A percentile compares a stretch with the other conserved stretches of the same genome.
These are phyloP conservation scores for Drosophila orosa DNA, from an alignment of 1,140 invertebrate species.

Conservation along the genomic window DNA sequence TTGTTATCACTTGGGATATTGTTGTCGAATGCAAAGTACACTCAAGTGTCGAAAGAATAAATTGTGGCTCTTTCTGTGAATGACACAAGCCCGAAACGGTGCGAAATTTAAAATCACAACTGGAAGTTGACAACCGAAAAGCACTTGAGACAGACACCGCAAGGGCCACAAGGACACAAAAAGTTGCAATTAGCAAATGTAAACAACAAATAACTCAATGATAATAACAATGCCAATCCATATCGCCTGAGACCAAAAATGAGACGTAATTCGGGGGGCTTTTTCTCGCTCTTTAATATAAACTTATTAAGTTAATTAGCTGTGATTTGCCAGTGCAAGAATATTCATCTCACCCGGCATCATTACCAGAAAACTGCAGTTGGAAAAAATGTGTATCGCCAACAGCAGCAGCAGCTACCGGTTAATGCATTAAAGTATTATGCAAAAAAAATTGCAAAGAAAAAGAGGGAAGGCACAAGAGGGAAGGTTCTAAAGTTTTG, in stretches of 20 bases:
- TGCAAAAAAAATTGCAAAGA: conserved; percentile 41
- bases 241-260: conserved; percentile 2
- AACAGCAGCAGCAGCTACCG: conserved; percentile 53
- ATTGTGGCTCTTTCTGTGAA: conserved; percentile 32
- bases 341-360: conserved; percentile 38
- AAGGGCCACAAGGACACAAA: conserved; percentile 30
- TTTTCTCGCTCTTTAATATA: conserved; percentile 51
- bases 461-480: neutral
- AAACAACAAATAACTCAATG: conserved; percentile 31
- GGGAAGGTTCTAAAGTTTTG: neutral
- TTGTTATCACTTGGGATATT: conserved; percentile 42
- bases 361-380: conserved; percentile 55
- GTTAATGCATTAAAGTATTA: conserved; percentile 60
- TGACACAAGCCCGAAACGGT: conserved; percentile 26
- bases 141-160: conserved; percentile 33
- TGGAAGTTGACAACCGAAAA: conserved; percentile 41
- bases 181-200: conserved; percentile 53
- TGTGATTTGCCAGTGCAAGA: conserved; percentile 43
- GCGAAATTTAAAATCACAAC: conserved; percentile 42
- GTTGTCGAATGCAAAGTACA: conserved; percentile 52
- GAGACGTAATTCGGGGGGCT: conserved; percentile 20
- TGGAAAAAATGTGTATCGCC: conserved; percentile 9
- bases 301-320: conserved; percentile 63
- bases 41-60: conserved; percentile 44
- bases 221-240: conserved; percentile 19